phyloP scores from a whole-genome alignment of 2,888 invertebrate species.

The Endomychus coccineus region DNA sequence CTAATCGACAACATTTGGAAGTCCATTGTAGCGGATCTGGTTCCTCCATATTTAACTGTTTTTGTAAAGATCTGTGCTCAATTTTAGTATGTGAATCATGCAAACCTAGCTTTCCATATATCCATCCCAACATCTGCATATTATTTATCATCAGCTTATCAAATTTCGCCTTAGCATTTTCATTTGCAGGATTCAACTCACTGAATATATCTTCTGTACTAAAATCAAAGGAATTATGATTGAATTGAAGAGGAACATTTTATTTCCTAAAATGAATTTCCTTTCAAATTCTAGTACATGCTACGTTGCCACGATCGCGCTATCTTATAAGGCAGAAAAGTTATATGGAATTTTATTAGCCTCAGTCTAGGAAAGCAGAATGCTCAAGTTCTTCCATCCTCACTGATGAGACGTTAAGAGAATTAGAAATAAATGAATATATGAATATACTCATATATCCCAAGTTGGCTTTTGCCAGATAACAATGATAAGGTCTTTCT shows the following conservation, averaged over 20 bases:
- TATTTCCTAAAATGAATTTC: not conserved
- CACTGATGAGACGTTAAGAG: too few relatives aligned
- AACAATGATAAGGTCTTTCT: too few relatives aligned
- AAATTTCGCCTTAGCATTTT: conserved; percentile 46
- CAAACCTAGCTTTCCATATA: conserved; percentile 51
- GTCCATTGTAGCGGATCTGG: conserved; percentile 54
- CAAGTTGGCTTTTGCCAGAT: too few relatives aligned
- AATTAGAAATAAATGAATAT: too few relatives aligned
- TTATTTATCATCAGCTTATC: conserved; percentile 55
- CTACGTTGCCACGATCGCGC: too few relatives aligned
- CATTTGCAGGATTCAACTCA: conserved; percentile 37
- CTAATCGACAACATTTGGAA: conserved; percentile 48
- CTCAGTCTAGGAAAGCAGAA: too few relatives aligned
- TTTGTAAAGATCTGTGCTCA: conserved; percentile 51
- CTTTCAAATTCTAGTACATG: too few relatives aligned
- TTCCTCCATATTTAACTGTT: conserved; percentile 51
- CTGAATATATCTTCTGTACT: conserved; percentile 51
- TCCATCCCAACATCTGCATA: conserved; percentile 55
- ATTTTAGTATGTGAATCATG: conserved; percentile 49
- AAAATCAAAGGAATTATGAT: too few relatives aligned
- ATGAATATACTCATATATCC: too few relatives aligned
- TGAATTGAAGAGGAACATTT: not conserved
- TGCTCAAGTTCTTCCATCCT: too few relatives aligned
- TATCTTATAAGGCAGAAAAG: too few relatives aligned
- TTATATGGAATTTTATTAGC: too few relatives aligned